These are phyloP conservation scores for Drosophila leonis DNA, from an alignment of 2,888 invertebrate species.

Conservation along the genomic window DNA sequence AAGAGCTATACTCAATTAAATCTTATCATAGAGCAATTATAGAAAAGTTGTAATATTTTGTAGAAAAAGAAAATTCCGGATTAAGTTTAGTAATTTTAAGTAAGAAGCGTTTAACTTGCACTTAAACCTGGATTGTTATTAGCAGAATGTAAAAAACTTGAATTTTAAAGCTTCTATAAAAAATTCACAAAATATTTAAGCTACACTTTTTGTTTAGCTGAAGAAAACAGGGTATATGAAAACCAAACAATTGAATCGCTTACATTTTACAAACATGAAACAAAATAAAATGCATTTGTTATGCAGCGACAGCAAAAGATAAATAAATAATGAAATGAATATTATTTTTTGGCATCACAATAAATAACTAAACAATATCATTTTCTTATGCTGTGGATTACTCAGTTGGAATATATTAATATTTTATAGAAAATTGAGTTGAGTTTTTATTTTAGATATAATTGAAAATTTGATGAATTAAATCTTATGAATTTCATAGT, in stretches of 20 bases:
- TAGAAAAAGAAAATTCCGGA: background rate
- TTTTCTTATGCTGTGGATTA: background rate
- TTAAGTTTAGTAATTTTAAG: background rate
- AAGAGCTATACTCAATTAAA: background rate
- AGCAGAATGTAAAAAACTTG: background rate
- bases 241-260: background rate
- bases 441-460: background rate
- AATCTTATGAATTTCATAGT: slow-evolving; percentile 12
- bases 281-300: slow-evolving; percentile 1
- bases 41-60: background rate
- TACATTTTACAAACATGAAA: background rate
- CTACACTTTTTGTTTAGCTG: background rate
- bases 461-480: slow-evolving; percentile 3
- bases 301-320: background rate
- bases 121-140: background rate
- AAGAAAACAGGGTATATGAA: background rate
- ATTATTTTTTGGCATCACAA: slow-evolving; percentile 9
- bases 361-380: slow-evolving; percentile 19
- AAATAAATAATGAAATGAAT: slow-evolving; percentile 6
- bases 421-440: background rate
- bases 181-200: background rate
- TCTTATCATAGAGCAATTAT: background rate
- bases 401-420: slow-evolving; percentile 1
- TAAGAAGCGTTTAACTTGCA: background rate
- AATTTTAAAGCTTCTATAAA: background rate